Base-by-base conservation (phyloP, 2,113 vertebrate genomes). In the Alethe castanea region DNA sequence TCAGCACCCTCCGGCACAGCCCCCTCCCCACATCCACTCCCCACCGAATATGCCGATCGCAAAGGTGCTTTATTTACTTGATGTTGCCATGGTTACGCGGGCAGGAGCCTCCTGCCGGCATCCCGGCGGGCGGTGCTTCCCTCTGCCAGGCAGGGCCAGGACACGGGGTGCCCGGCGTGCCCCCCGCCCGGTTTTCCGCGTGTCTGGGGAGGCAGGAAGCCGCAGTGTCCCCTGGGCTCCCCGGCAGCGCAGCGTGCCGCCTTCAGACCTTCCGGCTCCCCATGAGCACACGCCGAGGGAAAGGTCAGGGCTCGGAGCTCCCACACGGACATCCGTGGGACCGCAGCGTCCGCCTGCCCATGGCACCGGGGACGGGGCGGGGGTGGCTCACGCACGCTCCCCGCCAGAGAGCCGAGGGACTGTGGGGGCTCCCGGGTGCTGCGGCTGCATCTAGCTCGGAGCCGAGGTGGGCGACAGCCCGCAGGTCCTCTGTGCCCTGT, bases 21-120 rank as follows among this genome's bases (percentile, higher is more conserved):
- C n/a, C 31, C 47, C 14, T 47, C 48, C 52, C 25, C 74, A 87
- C 85, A 6, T 29, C 25, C 31, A 12, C 5, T 59, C 66, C 52
- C 42, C 81, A 87, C 86, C 59, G 26, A 31, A 79, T 86, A 44
- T 66, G 60, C 92, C 80, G 7, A 8, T 36, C 54, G 74, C 97
- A 94, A 96, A 87, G 90, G 93, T 94, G 74, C 96, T 97, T 98
- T 98, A 98, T 98, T 98, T 98, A 98, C 98, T 98, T 83, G 85
- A n/a, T 11, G 98, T 98, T 97, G 95, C 97, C 96, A 98, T 98
- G 97, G 91, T 81, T 96, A 91, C 96, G 2, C 72, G 71, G 78
- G 82, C 93, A 91, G 92, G 77, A 96, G 85, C 90, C 97, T 97
- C 96, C 88, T 48, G 95, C 84, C 91, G 86, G 92, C 92, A 93